Percentiles rank a stretch among this genome's conserved stretches.
Evolutionary conservation across 2,888 invertebrate species (phyloP).

Genomic region (Amiota minor): DNA sequence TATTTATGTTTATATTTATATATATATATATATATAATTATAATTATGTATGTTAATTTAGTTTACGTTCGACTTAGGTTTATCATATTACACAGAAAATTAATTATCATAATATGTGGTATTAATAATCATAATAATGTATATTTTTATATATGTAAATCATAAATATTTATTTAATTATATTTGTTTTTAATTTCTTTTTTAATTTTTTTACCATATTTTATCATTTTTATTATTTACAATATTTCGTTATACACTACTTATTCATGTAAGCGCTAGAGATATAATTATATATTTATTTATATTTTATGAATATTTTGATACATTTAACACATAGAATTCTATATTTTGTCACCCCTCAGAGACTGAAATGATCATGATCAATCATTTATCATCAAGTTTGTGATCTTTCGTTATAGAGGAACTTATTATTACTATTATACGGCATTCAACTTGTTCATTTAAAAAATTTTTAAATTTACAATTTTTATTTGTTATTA

Average conservation of each 20-base stretch:
- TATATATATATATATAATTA: conserved; percentile 3
- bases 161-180: conserved; percentile 7
- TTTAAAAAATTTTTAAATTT: conserved; percentile 48
- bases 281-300: conserved; percentile 9
- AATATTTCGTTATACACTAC: conserved; percentile 19
- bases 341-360: conserved; percentile 11
- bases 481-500: conserved; percentile 49
- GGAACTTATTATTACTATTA: conserved; percentile 62
- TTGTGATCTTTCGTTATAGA: conserved; percentile 53
- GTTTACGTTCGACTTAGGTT: no score
- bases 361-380: no score
- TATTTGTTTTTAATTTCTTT: no score
- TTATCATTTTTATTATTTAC: conserved; percentile 5
- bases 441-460: neutral
- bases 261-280: conserved; percentile 21
- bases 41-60: neutral
- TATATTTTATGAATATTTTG: conserved; percentile 18
- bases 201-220: conserved; percentile 2
- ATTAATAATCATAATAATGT: conserved; percentile 29
- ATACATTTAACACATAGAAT: conserved; percentile 40
- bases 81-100: no score
- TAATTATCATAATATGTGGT: no score
- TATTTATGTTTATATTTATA: neutral
- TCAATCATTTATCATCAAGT: no score
- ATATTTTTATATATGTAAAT: conserved; percentile 15